phyloP scores from a whole-genome alignment of 2,113 vertebrate genomes.

The Beaufortia kweichowensis region DNA sequence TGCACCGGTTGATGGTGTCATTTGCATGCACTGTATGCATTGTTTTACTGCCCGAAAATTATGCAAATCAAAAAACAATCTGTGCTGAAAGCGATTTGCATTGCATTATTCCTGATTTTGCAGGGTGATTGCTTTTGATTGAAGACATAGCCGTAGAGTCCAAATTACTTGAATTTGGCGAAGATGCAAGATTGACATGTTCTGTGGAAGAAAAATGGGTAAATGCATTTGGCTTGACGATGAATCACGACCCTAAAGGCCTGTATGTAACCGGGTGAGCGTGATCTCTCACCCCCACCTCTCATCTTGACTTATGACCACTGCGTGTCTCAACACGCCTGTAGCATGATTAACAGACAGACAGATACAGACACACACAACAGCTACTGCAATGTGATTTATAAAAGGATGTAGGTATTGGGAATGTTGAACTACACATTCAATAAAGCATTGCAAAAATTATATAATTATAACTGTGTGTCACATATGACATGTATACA shows the following conservation, averaged over 20 bases:
- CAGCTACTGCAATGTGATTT: background rate
- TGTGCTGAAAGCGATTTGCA: no score
- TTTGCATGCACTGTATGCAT: no score
- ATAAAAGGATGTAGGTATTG: background rate
- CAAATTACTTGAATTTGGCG: background rate
- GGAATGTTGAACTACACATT: no score
- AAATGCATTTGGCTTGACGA: background rate
- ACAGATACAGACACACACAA: background rate
- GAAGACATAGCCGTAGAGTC: background rate
- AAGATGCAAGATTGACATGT: conserved; percentile 26
- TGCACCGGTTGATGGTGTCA: no score
- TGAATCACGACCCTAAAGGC: conserved; percentile 44
- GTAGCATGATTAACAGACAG: conserved; percentile 19
- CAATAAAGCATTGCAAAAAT: no score
- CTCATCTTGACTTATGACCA: background rate
- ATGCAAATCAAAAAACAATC: no score
- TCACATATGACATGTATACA: no score
- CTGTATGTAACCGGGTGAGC: conserved; percentile 7
- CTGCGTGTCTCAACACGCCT: conserved; percentile 30
- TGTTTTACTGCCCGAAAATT: no score
- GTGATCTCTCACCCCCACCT: background rate
- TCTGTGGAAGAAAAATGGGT: background rate
- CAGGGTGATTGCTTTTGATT: no score
- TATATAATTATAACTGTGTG: no score
- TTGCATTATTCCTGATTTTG: no score